A percentile compares a stretch with the other conserved stretches of the same genome.
Conservation (phyloP, 2,113 vertebrate genomes). For the Falco punctatus region DNA sequence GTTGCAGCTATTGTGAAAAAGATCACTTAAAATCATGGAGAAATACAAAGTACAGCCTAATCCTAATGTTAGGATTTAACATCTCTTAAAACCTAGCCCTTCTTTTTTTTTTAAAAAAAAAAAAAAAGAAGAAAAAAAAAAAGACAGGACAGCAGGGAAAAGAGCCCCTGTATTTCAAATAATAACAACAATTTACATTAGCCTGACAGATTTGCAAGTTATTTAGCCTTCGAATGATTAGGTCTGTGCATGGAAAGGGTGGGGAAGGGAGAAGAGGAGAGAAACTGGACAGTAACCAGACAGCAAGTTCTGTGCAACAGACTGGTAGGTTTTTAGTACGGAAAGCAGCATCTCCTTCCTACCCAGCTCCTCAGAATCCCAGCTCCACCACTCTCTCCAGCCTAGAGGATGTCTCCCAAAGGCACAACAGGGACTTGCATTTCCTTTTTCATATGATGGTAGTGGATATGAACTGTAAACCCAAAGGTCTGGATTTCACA, state of each 20-base stretch:
- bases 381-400: background rate
- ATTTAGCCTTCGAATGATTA: background rate
- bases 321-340: background rate
- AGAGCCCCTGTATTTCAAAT: background rate
- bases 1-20: conserved; percentile 27
- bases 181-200: background rate
- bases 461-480: background rate
- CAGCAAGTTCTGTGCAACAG: background rate
- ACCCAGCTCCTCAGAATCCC: background rate
- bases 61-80: background rate
- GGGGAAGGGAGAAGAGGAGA: background rate
- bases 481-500: background rate
- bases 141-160: too few species aligned
- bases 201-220: background rate
- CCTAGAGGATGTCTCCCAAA: background rate
- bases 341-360: background rate
- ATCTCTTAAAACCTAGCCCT: background rate
- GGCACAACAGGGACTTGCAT: background rate
- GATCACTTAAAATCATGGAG: background rate
- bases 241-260: background rate
- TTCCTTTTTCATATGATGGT: background rate
- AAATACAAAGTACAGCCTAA: background rate
- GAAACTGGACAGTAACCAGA: background rate
- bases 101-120: background rate
- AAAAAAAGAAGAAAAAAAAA: too few species aligned